Evolutionary conservation across 2,113 vertebrate genomes (phyloP).

Genomic region (Perca flavescens): DNA sequence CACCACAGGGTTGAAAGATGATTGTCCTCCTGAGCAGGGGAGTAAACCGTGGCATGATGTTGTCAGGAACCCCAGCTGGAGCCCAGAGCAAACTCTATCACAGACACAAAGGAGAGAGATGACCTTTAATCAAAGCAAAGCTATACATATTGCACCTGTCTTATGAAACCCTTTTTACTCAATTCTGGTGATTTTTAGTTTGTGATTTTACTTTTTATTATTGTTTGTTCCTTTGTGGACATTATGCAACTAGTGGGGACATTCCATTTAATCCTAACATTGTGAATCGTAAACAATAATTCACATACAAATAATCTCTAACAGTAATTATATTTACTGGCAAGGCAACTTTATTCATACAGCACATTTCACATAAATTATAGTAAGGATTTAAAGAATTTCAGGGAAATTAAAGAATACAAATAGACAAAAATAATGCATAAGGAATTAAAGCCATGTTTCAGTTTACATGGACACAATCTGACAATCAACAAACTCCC

Average conservation of each 20-base stretch:
- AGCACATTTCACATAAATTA: not conserved
- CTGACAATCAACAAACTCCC: not conserved
- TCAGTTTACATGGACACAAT: not conserved
- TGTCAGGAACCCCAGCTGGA: constrained; percentile 63
- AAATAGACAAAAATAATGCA: not conserved
- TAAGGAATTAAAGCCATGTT: not conserved
- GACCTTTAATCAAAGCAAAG: constrained; percentile 53
- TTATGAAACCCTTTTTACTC: not conserved
- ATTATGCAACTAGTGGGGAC: not conserved
- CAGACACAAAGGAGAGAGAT: constrained; percentile 39
- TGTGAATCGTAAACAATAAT: not conserved
- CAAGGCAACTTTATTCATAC: not conserved
- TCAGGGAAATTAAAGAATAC: not conserved
- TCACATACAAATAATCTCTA: not conserved
- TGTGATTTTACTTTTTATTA: not conserved
- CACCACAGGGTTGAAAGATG: constrained; percentile 56
- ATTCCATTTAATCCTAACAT: not conserved
- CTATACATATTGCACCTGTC: constrained; percentile 39
- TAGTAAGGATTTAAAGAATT: not conserved
- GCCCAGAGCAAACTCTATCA: constrained; percentile 29
- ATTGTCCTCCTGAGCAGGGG: constrained; percentile 53
- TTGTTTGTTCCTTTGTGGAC: not conserved
- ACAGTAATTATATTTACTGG: not conserved
- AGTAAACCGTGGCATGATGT: constrained; percentile 50
- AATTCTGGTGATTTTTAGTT: not conserved